A percentile compares a stretch with the other conserved stretches of the same genome.
Evolutionary conservation across 2,113 vertebrate species (phyloP).

Genomic region (Burhinus oedicnemus): DNA sequence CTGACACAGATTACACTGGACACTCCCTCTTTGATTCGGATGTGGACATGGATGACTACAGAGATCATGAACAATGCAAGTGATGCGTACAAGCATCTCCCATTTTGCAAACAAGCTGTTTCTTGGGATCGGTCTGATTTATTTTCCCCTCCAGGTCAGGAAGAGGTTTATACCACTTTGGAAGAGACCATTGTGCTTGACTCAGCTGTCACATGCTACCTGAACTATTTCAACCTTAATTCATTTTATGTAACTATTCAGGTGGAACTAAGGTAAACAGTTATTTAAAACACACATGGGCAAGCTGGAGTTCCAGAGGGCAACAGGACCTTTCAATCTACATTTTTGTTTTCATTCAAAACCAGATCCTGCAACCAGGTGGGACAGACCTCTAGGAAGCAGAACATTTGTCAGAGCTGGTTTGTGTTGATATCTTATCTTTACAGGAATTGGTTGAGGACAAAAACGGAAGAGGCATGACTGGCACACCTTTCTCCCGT

Average conservation of each 20-base stretch:
- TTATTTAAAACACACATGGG: neutral
- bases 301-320: neutral
- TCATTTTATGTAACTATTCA: slow-evolving; percentile 67
- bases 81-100: slow-evolving; percentile 34
- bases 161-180: slow-evolving; percentile 14
- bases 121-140: slow-evolving; percentile 21
- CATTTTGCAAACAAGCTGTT: slow-evolving; percentile 4
- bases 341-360: slow-evolving; percentile 50
- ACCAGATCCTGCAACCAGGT: neutral
- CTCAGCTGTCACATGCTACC: slow-evolving; percentile 39
- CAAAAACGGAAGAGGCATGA: neutral
- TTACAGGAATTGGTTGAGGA: neutral
- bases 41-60: slow-evolving; percentile 89
- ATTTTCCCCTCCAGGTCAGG: slow-evolving; percentile 23
- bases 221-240: slow-evolving; percentile 59
- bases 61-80: slow-evolving; percentile 88
- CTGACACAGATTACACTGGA: slow-evolving; percentile 90
- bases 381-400: neutral
- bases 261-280: slow-evolving; percentile 53
- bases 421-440: neutral
- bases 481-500: neutral
- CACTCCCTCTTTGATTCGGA: slow-evolving; percentile 94
- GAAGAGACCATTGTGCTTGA: slow-evolving; percentile 29
- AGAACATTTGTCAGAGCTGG: neutral
- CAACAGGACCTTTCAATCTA: slow-evolving; percentile 43